Percentiles rank a stretch among this genome's conserved stretches.
phyloP scores from a whole-genome alignment of 2,113 vertebrate genomes.

The Lontra canadensis region DNA sequence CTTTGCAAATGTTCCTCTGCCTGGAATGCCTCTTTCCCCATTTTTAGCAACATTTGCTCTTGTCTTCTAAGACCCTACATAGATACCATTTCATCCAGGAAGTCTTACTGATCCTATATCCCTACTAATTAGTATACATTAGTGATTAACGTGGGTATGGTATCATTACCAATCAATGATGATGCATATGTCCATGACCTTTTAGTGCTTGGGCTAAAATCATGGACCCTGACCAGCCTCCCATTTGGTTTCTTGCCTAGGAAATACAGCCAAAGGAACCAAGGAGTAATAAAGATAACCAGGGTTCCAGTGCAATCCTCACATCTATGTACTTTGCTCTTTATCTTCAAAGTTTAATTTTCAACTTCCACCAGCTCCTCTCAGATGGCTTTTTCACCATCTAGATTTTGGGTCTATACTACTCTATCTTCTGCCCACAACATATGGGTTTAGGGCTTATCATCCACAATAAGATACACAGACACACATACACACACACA shows the following conservation, averaged over 20 bases:
- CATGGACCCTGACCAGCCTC: background rate
- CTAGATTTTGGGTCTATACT: background rate
- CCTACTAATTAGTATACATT: background rate
- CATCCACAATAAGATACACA: background rate
- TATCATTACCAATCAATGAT: background rate
- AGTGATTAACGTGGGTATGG: background rate
- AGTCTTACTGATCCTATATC: background rate
- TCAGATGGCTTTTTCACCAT: background rate
- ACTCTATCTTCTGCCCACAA: background rate
- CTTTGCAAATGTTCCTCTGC: background rate
- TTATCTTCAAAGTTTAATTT: background rate
- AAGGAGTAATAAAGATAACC: background rate
- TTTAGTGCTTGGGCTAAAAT: background rate
- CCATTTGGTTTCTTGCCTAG: background rate
- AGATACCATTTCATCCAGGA: background rate
- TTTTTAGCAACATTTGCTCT: background rate
- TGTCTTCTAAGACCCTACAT: background rate
- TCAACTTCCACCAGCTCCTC: background rate
- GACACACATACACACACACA: too few relatives aligned
- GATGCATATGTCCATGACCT: background rate
- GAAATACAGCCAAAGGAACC: background rate
- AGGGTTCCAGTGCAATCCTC: too few relatives aligned
- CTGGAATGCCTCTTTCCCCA: background rate
- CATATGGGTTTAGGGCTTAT: background rate
- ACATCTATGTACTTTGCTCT: background rate